Evolutionary conservation across 2,888 invertebrate genomes (phyloP), one percentile per base, ranked within the genome.

Genomic region (Cordylochernes scorpioides): DNA sequence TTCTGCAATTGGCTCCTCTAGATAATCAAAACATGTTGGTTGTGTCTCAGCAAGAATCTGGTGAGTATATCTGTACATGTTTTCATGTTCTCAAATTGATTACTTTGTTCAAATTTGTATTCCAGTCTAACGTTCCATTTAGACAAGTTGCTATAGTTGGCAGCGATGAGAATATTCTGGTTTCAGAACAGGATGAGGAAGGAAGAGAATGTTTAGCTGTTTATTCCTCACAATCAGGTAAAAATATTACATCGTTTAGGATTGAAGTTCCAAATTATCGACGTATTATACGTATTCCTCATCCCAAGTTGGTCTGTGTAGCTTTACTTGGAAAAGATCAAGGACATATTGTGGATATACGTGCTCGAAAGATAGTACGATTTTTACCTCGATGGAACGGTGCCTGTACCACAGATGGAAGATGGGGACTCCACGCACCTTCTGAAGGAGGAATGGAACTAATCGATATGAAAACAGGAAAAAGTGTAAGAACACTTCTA

Each of bases 361-460:
- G 71, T 47, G 71, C 67, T 14, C 84, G 84, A 46, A 70, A 74
- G 44, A 68, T 77, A 38, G 57, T 84, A 12, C 63, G 82, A 29
- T 68, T 73, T 1, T 68, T 86, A 10, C 68, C 72, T 1, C 72
- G 78, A 45, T 91, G 88, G 88, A 77, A 78, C 40, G 88, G 88
- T 1, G 69, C 45, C 30, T 46, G 46, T 9, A 51, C 50, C 15
- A 42, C 41, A 21, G 55, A 55, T 33, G 59, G 58, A 3, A 80
- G 78, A 51, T 68, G 67, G 41, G 94, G 91, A 0, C 60, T 94
- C 1, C 86, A 77, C 49, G 88, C 91, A 0, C 91, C 94, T 0
- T 55, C 45, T 25, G 66, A 86, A 29, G 94, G 94, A 0, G 94
- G 94, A 0, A 57, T 94, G 2, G 88, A 91, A 47, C 64, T 91